Percentiles rank a stretch among this genome's conserved stretches.
These are phyloP conservation scores for Serinus canaria DNA, from an alignment of 2,113 vertebrate genomes.

Conservation along the genomic window DNA sequence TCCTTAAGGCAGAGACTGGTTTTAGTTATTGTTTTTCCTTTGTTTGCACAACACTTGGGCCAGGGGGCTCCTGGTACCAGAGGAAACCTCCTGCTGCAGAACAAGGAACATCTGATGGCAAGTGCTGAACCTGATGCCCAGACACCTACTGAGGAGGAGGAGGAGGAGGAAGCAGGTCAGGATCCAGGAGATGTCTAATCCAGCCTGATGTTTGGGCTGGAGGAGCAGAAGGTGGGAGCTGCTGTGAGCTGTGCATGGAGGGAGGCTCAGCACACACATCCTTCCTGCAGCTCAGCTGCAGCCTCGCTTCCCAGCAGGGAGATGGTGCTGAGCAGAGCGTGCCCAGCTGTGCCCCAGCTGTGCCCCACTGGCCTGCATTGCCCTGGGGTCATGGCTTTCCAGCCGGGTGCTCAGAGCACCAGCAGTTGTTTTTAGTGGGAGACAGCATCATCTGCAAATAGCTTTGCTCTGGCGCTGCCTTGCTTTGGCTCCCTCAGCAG, in stretches of 20 bases:
- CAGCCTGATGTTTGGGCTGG: not conserved
- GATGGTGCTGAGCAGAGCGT: not conserved
- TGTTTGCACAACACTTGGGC: not conserved
- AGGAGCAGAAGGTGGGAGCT: not conserved
- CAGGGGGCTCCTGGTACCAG: not conserved
- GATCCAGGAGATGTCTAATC: not conserved
- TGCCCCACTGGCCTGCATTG: not conserved
- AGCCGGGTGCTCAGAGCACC: not conserved
- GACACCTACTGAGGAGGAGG: not conserved
- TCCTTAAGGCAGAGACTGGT: not conserved
- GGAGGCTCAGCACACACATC: not conserved
- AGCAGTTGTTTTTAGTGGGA: not conserved
- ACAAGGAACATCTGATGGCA: not conserved
- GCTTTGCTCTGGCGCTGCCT: not conserved
- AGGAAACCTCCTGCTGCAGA: not conserved
- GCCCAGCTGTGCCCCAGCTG: not conserved
- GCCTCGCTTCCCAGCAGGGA: not conserved
- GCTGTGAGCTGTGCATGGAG: fast-evolving
- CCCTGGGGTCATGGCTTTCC: not conserved
- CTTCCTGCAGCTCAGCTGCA: not conserved
- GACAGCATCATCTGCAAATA: not conserved
- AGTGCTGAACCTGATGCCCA: not conserved
- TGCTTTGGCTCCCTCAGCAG: not conserved
- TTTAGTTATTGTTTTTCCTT: conserved; percentile 10
- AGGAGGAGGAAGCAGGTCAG: not conserved